Conservation (phyloP, 2,797 vertebrate species). For the Lepidocolaptes lacrymiger region DNA sequence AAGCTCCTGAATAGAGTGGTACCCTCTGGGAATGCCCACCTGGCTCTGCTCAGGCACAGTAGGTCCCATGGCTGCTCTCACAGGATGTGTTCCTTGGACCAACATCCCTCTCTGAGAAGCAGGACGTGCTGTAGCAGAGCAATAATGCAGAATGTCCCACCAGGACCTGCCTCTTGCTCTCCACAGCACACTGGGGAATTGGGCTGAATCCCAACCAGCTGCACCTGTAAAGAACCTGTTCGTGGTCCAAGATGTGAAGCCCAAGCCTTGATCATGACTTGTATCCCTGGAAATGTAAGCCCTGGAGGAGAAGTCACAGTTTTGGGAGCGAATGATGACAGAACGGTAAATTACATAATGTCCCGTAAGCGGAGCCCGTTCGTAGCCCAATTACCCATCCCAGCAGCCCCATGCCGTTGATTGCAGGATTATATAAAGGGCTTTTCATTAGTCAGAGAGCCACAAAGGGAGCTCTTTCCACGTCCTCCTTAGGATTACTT, state of each 20-base stretch:
- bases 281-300: neutral
- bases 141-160: neutral
- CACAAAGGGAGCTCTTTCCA: constrained; percentile 62
- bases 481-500: constrained; percentile 41
- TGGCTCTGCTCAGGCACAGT: neutral
- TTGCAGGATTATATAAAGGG: constrained; percentile 68
- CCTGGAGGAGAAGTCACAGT: neutral
- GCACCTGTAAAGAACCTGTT: neutral
- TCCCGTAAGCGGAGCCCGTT: constrained; percentile 15
- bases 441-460: constrained; percentile 69
- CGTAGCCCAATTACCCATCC: constrained; percentile 63
- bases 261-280: neutral
- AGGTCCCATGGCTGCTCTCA: neutral
- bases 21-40: fast-evolving
- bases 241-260: neutral
- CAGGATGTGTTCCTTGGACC: neutral
- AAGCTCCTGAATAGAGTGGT: fast-evolving
- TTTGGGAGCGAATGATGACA: neutral
- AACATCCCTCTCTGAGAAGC: neutral
- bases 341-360: constrained; percentile 57
- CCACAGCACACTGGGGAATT: fast-evolving
- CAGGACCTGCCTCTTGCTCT: neutral
- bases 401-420: constrained; percentile 63
- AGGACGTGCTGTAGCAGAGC: neutral
- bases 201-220: neutral